A percentile compares a stretch with the other conserved stretches of the same genome.
These are phyloP conservation scores for Macrosiphum euphorbiae DNA, from an alignment of 2,888 invertebrate species.

Conservation along the genomic window DNA sequence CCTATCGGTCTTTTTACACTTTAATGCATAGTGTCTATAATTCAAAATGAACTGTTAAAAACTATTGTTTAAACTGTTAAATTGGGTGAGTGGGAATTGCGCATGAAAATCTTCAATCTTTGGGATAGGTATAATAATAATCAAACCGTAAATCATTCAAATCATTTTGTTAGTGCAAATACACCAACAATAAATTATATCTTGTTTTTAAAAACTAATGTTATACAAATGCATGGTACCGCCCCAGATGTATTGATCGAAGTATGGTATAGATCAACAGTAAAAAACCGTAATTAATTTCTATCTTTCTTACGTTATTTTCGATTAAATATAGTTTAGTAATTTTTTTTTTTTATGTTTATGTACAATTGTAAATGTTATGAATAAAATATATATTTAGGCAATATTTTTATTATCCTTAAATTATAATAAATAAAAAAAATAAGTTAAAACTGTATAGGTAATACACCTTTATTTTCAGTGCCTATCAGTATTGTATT, in stretches of 20 bases:
- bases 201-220: neutral
- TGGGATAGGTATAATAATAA: neutral
- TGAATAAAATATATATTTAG: neutral
- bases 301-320: too few relatives aligned
- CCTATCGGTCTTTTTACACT: neutral
- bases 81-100: neutral
- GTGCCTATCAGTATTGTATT: neutral
- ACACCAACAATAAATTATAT: neutral
- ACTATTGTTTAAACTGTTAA: neutral
- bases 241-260: neutral
- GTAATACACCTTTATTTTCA: neutral
- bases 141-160: neutral
- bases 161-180: neutral
- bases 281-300: neutral
- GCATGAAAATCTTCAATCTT: neutral
- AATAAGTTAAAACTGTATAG: neutral
- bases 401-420: neutral
- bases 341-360: neutral
- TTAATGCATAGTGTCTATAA: neutral
- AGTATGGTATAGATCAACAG: neutral
- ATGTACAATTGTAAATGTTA: neutral
- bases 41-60: neutral
- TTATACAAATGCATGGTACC: neutral
- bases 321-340: neutral
- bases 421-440: neutral